These are phyloP conservation scores for Chaetorhynchus papuensis DNA, from an alignment of 2,113 vertebrate species.

Conservation along the genomic window DNA sequence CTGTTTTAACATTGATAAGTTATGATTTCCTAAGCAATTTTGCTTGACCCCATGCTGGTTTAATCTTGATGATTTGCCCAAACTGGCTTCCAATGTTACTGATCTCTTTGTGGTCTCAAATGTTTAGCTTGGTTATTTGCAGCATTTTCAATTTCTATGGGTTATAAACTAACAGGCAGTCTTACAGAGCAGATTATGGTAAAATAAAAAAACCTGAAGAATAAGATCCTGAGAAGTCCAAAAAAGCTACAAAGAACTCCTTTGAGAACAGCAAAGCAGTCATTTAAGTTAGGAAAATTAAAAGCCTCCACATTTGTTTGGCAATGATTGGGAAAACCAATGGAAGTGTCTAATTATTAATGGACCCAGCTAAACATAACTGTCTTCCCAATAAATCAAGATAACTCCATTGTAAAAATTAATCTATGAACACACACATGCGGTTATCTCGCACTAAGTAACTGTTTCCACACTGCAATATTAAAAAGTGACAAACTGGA, in stretches of 20 bases:
- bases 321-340: neutral
- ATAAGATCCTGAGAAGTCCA: neutral
- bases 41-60: neutral
- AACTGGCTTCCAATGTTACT: neutral
- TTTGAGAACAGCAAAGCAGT: neutral
- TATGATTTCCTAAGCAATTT: neutral
- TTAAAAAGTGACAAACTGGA: neutral
- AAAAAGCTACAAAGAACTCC: neutral
- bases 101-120: neutral
- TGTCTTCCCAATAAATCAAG: conserved; percentile 57
- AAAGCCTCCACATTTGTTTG: neutral
- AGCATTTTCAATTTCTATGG: neutral
- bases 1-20: neutral
- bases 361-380: conserved; percentile 31
- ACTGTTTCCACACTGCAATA: neutral
- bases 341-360: conserved; percentile 18
- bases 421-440: neutral
- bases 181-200: neutral
- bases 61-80: neutral
- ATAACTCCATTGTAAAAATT: conserved; percentile 28
- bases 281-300: neutral
- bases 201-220: neutral
- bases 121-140: neutral
- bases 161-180: neutral
- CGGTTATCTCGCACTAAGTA: conserved; percentile 1